Conservation (phyloP, 2,888 invertebrate genomes). For the Erynnis tages region DNA sequence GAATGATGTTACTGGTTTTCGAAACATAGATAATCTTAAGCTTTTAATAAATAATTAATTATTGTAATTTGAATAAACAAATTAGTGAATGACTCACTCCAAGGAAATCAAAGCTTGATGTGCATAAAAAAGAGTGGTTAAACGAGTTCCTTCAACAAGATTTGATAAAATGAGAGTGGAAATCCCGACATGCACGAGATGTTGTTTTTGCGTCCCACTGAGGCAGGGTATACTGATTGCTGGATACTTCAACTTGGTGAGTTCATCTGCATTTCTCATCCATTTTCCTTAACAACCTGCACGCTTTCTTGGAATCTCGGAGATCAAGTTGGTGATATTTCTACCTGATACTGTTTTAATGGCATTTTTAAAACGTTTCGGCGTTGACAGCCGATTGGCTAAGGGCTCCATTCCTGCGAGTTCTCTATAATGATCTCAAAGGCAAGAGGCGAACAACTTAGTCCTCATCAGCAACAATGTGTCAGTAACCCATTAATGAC, state of each 20-base stretch:
- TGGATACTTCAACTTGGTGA: conserved; percentile 47
- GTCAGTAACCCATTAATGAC: no score
- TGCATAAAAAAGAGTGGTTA: neutral
- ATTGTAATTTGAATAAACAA: no score
- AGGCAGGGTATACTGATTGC: conserved; percentile 50
- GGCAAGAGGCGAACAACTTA: no score
- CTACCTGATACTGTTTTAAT: neutral
- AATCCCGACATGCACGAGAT: conserved; percentile 49
- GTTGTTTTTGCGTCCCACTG: conserved; percentile 51
- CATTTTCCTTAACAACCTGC: neutral
- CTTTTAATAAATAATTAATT: no score
- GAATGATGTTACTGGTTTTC: no score
- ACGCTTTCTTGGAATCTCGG: neutral
- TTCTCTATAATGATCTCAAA: no score
- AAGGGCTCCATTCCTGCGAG: no score
- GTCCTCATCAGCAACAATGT: no score
- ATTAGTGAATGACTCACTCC: neutral
- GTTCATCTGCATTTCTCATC: conserved; percentile 21
- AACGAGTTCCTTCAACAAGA: neutral
- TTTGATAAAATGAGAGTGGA: conserved; percentile 42
- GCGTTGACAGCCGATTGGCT: no score
- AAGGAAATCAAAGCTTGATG: neutral
- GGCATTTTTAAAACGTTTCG: no score
- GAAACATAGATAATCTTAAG: no score
- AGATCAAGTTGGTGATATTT: neutral